Percentiles rank a stretch among this genome's conserved stretches.
Evolutionary conservation across 1,140 invertebrate genomes (phyloP).

Genomic region (Drosophila pallidifrons): DNA sequence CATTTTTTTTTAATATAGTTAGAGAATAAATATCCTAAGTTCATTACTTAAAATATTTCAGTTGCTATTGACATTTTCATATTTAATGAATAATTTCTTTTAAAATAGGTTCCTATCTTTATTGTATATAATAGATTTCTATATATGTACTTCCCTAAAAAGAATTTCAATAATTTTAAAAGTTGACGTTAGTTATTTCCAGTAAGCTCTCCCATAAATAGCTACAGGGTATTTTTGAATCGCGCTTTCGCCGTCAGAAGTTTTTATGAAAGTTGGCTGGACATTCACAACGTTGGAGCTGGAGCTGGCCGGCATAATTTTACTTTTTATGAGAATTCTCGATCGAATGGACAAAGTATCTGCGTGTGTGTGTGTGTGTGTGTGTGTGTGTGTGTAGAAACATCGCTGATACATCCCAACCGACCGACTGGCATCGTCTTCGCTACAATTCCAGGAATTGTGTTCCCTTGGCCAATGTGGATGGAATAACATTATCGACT

Average conservation of each 20-base stretch:
- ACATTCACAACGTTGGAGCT: constrained; percentile 12
- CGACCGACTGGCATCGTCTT: constrained; percentile 45
- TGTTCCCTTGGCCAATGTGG: constrained; percentile 67
- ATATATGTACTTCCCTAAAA: too few species aligned
- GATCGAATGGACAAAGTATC: constrained; percentile 1
- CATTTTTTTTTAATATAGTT: too few species aligned
- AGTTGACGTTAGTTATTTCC: too few species aligned
- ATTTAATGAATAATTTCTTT: too few species aligned
- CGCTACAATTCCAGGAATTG: constrained; percentile 75
- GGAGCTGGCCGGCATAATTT: constrained; percentile 1
- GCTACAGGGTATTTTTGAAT: constrained; percentile 1
- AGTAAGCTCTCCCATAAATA: background rate
- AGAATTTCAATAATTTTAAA: background rate
- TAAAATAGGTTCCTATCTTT: too few species aligned
- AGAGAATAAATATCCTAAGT: too few species aligned
- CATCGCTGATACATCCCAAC: constrained; percentile 35
- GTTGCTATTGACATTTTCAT: too few species aligned
- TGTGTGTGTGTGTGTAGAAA: constrained; percentile 6
- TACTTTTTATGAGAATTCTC: constrained; percentile 27
- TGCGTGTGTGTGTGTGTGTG: constrained; percentile 1
- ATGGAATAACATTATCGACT: constrained; percentile 79
- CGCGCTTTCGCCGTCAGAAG: background rate
- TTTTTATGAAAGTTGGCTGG: constrained; percentile 13
- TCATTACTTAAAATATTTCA: too few species aligned
- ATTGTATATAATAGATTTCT: too few species aligned